Conservation (phyloP, 2,888 invertebrate species). For the Calliphora vomitoria region DNA sequence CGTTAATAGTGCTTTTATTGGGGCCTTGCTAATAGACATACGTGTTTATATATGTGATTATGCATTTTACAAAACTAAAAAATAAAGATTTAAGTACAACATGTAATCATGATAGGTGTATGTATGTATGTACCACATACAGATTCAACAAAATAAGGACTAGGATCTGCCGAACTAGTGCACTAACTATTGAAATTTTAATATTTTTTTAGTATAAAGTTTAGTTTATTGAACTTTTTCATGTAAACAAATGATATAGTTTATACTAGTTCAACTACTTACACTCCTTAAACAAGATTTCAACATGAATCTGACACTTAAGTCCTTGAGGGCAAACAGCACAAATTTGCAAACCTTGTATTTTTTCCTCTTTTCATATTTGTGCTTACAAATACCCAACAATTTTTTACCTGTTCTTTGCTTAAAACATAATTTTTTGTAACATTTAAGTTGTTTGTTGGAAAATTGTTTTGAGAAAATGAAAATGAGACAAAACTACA, state of each 20-base stretch:
- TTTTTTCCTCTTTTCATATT: conserved; percentile 6
- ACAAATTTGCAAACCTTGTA: conserved; percentile 29
- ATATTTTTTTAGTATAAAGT: too few species aligned
- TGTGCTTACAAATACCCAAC: conserved; percentile 20
- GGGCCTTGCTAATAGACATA: too few species aligned
- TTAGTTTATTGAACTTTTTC: too few species aligned
- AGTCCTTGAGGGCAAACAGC: conserved; percentile 55
- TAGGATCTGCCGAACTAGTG: neutral
- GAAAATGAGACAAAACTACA: neutral
- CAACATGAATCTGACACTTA: conserved; percentile 33
- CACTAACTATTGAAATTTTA: too few species aligned
- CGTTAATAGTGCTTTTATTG: too few species aligned
- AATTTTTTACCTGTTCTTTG: neutral
- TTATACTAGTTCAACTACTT: neutral
- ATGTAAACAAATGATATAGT: too few species aligned
- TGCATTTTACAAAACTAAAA: neutral
- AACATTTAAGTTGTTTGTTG: conserved; percentile 5
- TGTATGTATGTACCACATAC: neutral
- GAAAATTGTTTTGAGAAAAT: conserved; percentile 2
- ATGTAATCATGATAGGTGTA: neutral
- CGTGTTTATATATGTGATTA: neutral
- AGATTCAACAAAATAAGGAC: neutral
- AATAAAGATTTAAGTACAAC: neutral
- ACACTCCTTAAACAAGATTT: neutral
- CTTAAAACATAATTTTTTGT: neutral